Base-by-base conservation (phyloP, 37 sponge, comb jelly and placozoan genomes). In the Dysidea cf. avara region DNA sequence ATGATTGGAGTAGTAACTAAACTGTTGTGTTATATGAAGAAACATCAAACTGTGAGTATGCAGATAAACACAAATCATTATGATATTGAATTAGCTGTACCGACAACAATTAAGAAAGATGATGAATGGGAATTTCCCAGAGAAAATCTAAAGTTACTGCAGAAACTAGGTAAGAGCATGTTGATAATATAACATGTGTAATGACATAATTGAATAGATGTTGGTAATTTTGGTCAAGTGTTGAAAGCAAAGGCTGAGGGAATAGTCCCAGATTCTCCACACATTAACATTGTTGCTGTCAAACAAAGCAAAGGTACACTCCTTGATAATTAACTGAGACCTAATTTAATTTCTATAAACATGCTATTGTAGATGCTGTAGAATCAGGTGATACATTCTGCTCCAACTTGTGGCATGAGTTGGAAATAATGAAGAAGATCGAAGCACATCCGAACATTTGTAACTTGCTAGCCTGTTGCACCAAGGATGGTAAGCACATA, bases 181-280 rank as follows among this genome's bases (percentile, higher is more conserved):
- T 25, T 12, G 12, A 59, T 17, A 25, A 18, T 59, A 59, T 12
- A 11, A 59, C 24, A 59, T 59, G 61, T 12, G 11, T 59, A 11
- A 17, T 25, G 12, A 24, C 20, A 20, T 30, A 22, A 56, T 14
- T 55, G 2, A 32, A 11, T 25, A 87, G 89, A 75, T 0, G 64
- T 83, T 18, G 89, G 89, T 3, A 77, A 75, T 25, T 88, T 88
- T 72, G 89, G 89, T 5, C 30, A 37, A 21, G 89, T 88, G 35
- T 43, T 81, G 7, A 72, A 77, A 46, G 88, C 84, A 7, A 72
- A 43, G 34, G 89, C 89, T 26, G 63, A 71, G 4, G 80, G 79
- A 3, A 82, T 82, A 26, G 78, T 82, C n/a, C 43, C 61, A 7
- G 63, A 33, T 21, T 28, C 49, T 39, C 81, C 87, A 17, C 57